These are phyloP conservation scores for Synergus japonicus DNA, from an alignment of 2,888 invertebrate genomes.

Conservation along the genomic window DNA sequence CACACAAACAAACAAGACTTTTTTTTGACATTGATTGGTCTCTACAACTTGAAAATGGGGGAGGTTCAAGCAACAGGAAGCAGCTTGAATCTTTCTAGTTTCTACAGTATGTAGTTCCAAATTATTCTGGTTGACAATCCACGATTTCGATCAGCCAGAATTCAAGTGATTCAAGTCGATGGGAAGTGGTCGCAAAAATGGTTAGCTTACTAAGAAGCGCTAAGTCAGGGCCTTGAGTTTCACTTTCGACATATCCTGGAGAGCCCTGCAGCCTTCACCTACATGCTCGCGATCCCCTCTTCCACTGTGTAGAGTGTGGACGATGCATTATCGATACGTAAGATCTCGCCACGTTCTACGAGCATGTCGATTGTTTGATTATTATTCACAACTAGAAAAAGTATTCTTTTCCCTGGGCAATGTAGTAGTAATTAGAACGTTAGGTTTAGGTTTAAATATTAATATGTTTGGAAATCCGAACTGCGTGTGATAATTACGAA, in stretches of 20 bases:
- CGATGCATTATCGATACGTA: slow-evolving; percentile 60
- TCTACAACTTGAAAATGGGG: not conserved
- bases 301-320: slow-evolving; percentile 59
- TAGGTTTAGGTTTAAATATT: not conserved
- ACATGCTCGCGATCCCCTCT: slow-evolving; percentile 72
- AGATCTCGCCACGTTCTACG: slow-evolving; percentile 65
- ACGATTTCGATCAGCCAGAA: not conserved
- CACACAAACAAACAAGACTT: not conserved
- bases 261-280: slow-evolving; percentile 75
- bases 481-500: not conserved
- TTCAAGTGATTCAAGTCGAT: not conserved
- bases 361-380: slow-evolving; percentile 63
- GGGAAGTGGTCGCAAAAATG: slow-evolving; percentile 35
- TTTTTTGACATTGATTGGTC: slow-evolving; percentile 5
- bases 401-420: not conserved
- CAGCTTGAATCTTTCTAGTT: not conserved
- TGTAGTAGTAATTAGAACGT: not conserved
- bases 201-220: slow-evolving; percentile 38
- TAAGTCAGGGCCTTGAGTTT: slow-evolving; percentile 69
- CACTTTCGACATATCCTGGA: slow-evolving; percentile 77
- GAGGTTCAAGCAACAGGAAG: not conserved
- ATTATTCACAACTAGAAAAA: slow-evolving; percentile 42
- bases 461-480: not conserved
- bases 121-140: slow-evolving; percentile 1
- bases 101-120: not conserved